Evolutionary conservation across 2,888 invertebrate genomes (phyloP), one percentile per base, ranked within the genome.

Genomic region (Timema podura): DNA sequence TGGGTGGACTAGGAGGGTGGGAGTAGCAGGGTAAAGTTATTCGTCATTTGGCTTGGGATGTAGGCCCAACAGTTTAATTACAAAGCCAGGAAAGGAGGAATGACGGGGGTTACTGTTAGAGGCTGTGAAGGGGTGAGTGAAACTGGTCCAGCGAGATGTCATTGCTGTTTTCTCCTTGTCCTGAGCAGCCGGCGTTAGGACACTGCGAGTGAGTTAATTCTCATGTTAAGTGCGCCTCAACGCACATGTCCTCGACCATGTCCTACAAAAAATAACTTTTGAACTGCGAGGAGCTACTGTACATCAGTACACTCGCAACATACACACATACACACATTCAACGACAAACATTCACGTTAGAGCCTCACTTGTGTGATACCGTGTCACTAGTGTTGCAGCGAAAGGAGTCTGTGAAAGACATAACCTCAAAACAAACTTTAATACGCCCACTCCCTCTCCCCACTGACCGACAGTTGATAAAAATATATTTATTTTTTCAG

Each of bases 201-300:
- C 61, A 68, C 68, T 49, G 61, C 57, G 65, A 69, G 70, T 72
- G 70, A 64, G 72, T 71, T 73, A 73, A 73, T 71, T 73, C 71
- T 16, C 61, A 61, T 68, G 69, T 73, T 73, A 73, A 48, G 64
- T 64, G 48, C 73, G 73, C 73, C 54, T 69, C 73, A 69, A 64
- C 70, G 67, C 70, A 70, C 72, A 72, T 72, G 70, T 61, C 61
- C 61, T 45, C 44, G 44, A 45, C 61, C 61, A 30, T 30, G 30
- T 30, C 30, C 30, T 30, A 30, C 30, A 30, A 30, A 30, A 30
- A 30, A 30, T 30, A 30, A 30, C 30, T 30, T 30, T 30, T 30
- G 30, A 30, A 30, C 30, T 30, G 30, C 30, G 30, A 30, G 30
- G 30, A 30, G 30, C 30, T 30, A 30, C 30, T 30, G 30, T 30